These are phyloP conservation scores for Eupithecia centaureata DNA, from an alignment of 2,888 invertebrate species.

Conservation along the genomic window DNA sequence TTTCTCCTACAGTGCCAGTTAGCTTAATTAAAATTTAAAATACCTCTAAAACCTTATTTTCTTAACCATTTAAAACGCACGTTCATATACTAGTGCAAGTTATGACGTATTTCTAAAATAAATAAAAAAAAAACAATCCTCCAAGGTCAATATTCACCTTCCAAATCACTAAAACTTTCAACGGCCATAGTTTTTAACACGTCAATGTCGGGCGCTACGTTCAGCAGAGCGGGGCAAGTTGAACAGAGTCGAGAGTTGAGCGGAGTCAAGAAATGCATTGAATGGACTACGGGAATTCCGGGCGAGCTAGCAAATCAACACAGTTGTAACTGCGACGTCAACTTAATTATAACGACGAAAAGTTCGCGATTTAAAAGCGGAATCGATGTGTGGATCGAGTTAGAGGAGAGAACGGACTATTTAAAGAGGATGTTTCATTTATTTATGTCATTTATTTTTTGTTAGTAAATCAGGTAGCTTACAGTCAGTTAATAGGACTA, in stretches of 20 bases:
- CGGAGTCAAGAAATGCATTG: conserved; percentile 40
- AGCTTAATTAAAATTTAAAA: too few relatives aligned
- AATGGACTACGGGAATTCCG: conserved; percentile 34
- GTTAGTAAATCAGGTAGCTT: too few relatives aligned
- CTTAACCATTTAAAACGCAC: too few relatives aligned
- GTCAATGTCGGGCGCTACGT: conserved; percentile 17
- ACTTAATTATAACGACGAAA: conserved; percentile 82
- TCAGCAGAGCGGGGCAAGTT: neutral
- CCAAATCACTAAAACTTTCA: conserved; percentile 13
- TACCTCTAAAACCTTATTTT: too few relatives aligned
- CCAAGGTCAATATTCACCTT: conserved; percentile 1
- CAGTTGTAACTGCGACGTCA: conserved; percentile 77
- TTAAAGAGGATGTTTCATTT: neutral
- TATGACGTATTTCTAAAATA: neutral
- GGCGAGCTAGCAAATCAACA: conserved; percentile 68
- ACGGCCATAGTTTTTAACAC: conserved; percentile 20
- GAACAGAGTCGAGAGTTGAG: conserved; percentile 19
- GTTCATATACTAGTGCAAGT: neutral
- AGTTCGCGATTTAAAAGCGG: conserved; percentile 75
- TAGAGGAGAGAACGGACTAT: neutral
- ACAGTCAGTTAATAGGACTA: too few relatives aligned
- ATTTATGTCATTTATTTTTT: too few relatives aligned
- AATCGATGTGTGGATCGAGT: conserved; percentile 20
- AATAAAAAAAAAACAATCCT: neutral
- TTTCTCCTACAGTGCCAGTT: too few relatives aligned